These are phyloP conservation scores for Sisor rabdophorus DNA, from an alignment of 2,113 vertebrate species.

Conservation along the genomic window DNA sequence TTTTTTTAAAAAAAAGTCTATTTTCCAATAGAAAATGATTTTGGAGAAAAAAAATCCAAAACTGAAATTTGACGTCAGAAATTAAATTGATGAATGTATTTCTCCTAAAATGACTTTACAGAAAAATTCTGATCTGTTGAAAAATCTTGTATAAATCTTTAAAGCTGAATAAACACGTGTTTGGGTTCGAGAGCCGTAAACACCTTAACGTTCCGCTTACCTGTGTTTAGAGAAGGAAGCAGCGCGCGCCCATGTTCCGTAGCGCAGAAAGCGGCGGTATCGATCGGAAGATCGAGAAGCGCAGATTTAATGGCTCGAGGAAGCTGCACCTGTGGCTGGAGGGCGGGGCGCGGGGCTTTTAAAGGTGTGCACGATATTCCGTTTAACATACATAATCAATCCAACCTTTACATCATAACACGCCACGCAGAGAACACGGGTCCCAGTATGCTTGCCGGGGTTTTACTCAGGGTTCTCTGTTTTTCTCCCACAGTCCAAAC, in stretches of 20 bases:
- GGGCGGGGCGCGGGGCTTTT: constrained; percentile 26
- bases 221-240: not conserved
- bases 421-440: not conserved
- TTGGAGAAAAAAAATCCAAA: not conserved
- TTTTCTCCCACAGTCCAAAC: no score
- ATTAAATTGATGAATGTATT: not conserved
- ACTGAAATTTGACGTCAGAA: not conserved
- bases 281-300: not conserved
- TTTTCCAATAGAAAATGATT: no score
- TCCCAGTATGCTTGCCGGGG: no score
- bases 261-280: not conserved
- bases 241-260: not conserved
- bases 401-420: not conserved
- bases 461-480: no score
- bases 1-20: no score
- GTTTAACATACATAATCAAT: not conserved
- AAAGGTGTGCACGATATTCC: not conserved
- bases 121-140: not conserved
- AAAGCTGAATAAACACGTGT: not conserved
- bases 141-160: no score
- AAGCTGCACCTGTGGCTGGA: constrained; percentile 26
- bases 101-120: not conserved
- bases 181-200: not conserved
- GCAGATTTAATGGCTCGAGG: constrained; percentile 3
- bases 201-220: not conserved